Evolutionary conservation across 1,140 invertebrate species (phyloP).

Genomic region (Ceratina australensis): DNA sequence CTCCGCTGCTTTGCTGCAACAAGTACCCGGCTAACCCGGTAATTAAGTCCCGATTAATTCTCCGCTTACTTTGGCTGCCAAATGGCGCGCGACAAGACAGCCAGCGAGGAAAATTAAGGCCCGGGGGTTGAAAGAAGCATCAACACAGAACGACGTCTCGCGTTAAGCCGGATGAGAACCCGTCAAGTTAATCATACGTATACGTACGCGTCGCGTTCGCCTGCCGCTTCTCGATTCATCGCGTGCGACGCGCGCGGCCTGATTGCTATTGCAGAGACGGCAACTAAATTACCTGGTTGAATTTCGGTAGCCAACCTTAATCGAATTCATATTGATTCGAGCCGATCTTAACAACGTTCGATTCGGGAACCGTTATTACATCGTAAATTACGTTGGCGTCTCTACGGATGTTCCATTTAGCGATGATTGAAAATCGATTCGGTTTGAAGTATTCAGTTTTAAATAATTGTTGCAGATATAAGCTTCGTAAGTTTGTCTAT

Average conservation of each 20-base stretch:
- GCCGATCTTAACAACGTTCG: constrained; percentile 30
- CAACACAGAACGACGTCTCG: background rate
- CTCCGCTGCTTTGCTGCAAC: constrained; percentile 72
- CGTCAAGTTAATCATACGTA: constrained; percentile 16
- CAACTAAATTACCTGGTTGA: constrained; percentile 9
- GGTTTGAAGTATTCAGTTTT: constrained; percentile 26
- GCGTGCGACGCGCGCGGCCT: background rate
- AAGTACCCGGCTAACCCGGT: constrained; percentile 72
- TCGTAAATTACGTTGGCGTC: constrained; percentile 2
- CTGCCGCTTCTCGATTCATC: background rate
- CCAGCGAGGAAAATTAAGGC: constrained; percentile 60
- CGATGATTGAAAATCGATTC: constrained; percentile 4
- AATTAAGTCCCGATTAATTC: constrained; percentile 76
- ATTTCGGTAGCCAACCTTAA: constrained; percentile 16
- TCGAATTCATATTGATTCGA: constrained; percentile 33
- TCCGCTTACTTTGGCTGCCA: constrained; percentile 69
- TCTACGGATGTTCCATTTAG: background rate
- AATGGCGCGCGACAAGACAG: constrained; percentile 63
- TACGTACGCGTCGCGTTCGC: constrained; percentile 4
- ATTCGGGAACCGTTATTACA: constrained; percentile 18
- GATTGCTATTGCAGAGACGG: constrained; percentile 19
- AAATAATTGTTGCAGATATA: background rate
- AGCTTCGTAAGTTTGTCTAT: constrained; percentile 49
- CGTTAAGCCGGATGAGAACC: constrained; percentile 18
- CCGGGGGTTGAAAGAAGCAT: constrained; percentile 35